Evolutionary conservation across 2,113 vertebrate genomes (phyloP).

Genomic region (Oxyruncus cristatus): DNA sequence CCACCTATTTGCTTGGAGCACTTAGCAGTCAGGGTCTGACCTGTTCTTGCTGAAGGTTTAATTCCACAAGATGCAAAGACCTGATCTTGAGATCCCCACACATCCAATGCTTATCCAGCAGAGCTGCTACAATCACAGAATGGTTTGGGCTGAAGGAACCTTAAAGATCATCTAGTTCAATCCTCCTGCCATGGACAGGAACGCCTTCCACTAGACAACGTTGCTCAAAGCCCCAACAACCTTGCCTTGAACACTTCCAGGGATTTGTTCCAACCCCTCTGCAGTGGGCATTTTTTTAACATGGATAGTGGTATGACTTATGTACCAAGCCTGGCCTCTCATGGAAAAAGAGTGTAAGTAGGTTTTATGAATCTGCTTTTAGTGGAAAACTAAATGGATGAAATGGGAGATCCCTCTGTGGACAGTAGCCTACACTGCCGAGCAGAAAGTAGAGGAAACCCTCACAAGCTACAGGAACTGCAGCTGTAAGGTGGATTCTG

Average conservation of each 20-base stretch:
- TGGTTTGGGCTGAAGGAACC: rapidly evolving
- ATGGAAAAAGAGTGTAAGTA: not conserved
- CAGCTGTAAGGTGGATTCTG: not conserved
- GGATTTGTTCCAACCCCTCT: not conserved
- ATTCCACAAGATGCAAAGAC: not conserved
- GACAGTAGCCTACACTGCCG: not conserved
- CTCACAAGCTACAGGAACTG: not conserved
- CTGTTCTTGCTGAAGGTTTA: not conserved
- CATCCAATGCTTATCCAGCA: not conserved
- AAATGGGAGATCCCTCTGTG: not conserved
- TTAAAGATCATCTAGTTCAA: not conserved
- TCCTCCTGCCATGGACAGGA: rapidly evolving
- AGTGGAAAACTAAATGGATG: not conserved
- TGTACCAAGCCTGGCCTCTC: not conserved
- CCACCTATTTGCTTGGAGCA: not conserved
- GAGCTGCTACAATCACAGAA: not conserved
- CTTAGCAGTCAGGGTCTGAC: not conserved
- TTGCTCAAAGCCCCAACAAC: no score
- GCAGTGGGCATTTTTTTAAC: not conserved
- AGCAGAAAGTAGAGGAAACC: not conserved
- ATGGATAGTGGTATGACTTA: not conserved
- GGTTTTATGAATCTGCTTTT: not conserved
- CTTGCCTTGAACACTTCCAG: not conserved
- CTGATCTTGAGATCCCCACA: not conserved
- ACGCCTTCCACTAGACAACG: no score